Percentiles rank a stretch among this genome's conserved stretches.
Evolutionary conservation across 2,888 invertebrate genomes (phyloP).

Genomic region (Dicycla oo): DNA sequence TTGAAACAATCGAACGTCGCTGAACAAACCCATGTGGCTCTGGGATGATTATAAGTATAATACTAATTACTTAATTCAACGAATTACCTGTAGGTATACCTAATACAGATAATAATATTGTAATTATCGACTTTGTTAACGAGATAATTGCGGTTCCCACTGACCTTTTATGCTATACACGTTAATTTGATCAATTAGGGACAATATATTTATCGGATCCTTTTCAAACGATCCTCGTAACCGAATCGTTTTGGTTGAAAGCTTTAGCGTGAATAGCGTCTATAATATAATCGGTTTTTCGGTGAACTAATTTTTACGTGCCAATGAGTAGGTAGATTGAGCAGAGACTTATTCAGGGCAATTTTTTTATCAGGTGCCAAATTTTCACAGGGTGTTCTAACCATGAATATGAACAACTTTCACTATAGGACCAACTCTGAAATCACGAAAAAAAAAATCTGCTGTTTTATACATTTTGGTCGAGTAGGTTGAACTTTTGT

Average conservation of each 20-base stretch:
- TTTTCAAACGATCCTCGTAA: slow-evolving; percentile 24
- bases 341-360: slow-evolving; percentile 8
- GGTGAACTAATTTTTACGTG: slow-evolving; percentile 21
- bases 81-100: neutral
- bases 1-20: no score
- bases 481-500: no score
- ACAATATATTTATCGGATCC: slow-evolving; percentile 29
- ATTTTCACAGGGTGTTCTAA: no score
- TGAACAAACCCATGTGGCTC: no score
- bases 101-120: neutral
- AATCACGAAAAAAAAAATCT: no score
- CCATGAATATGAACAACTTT: no score
- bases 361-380: neutral
- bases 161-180: slow-evolving; percentile 14
- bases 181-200: slow-evolving; percentile 52
- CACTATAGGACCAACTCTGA: no score
- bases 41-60: neutral
- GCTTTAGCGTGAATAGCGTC: slow-evolving; percentile 4
- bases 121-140: slow-evolving; percentile 19
- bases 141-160: neutral
- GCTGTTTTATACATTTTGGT: no score
- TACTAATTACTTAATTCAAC: neutral
- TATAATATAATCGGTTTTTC: slow-evolving; percentile 28
- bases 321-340: neutral
- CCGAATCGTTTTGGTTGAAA: slow-evolving; percentile 33